Evolutionary conservation across 2,113 vertebrate species (phyloP), one percentile per base, ranked within the genome.

Genomic region (Trogon surrucura): DNA sequence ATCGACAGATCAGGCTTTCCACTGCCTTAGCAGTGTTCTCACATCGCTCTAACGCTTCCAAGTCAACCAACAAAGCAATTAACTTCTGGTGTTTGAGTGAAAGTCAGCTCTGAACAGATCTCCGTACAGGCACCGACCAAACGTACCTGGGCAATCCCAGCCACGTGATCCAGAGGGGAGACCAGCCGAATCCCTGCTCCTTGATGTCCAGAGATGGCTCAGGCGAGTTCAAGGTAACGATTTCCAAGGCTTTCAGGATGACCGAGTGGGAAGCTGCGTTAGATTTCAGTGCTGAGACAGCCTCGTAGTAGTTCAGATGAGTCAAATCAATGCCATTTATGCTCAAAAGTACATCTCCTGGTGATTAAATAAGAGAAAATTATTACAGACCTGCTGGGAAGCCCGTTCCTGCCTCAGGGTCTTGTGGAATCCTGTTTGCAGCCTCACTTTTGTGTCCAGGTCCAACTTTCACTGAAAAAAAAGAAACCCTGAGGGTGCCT

Each of bases 321-420:
- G 99, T 99, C 97, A 99, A 93, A 89, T 99, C 99, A 1, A 98
- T 98, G 13, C 98, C 98, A 20, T 99, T 99, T 79, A 99, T 99
- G 94, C 98, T 99, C 96, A 99, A 91, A 80, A 99, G 98, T 10
- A 99, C 92, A 74, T 99, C 98, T 36, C 99, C 99, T 99, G 93
- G 64, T 27, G 69, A 60, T 89, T 54, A 51, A 65, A 91, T 8
- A 85, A 60, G 66, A 57, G 2, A 58, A 47, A 14, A 36, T 61
- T 66, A 29, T 58, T 56, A 32, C 44, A 88, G 34, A 23, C 20
- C 38, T 36, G 23, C 62, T 70, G 2, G 3, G 17, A 56, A 85
- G 54, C 27, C 45, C n/a, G 27, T 50, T 77, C 47, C 74, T 85
- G 58, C 81, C 30, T 51, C 48, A 16, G 14, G 84, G 29, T 32